Evolutionary conservation across 2,888 invertebrate species (phyloP).

Genomic region (Pycnomerus fuliginosus): DNA sequence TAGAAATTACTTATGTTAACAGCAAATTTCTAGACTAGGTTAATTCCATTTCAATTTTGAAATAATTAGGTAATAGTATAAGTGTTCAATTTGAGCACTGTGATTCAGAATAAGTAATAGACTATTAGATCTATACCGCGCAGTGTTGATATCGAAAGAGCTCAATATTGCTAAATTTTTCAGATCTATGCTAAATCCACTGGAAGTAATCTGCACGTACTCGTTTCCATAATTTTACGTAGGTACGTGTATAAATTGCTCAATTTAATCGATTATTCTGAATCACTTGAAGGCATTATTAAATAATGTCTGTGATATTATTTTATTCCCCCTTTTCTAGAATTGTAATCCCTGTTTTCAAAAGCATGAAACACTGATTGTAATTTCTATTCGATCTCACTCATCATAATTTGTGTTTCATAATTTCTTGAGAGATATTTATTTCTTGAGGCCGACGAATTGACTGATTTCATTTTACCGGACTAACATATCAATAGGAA

Average conservation of each 20-base stretch:
- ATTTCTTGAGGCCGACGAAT: constrained; percentile 11
- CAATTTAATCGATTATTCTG: constrained; percentile 7
- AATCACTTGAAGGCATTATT: constrained; percentile 12
- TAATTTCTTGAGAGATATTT: constrained; percentile 13
- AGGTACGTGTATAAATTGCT: constrained; percentile 1
- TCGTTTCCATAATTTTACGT: not conserved
- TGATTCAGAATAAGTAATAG: constrained; percentile 14
- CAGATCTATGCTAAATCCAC: constrained; percentile 2
- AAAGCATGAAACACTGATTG: constrained; percentile 4
- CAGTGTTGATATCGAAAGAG: constrained; percentile 1
- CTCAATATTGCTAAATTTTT: too few species aligned
- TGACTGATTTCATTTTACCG: constrained; percentile 7
- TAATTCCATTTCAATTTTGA: too few species aligned
- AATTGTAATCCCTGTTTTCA: too few species aligned
- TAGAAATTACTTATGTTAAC: too few species aligned
- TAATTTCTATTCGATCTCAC: not conserved
- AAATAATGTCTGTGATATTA: constrained; percentile 17
- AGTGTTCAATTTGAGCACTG: too few species aligned
- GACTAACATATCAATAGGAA: constrained; percentile 25
- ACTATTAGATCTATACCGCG: not conserved
- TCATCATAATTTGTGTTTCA: not conserved
- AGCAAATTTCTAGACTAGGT: too few species aligned
- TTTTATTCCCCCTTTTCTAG: constrained; percentile 17
- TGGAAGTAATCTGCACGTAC: not conserved
- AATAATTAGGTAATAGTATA: too few species aligned